Evolutionary conservation across 1,140 invertebrate genomes (phyloP), one percentile per base, ranked within the genome.

Genomic region (Zaprionus kolodkinae): DNA sequence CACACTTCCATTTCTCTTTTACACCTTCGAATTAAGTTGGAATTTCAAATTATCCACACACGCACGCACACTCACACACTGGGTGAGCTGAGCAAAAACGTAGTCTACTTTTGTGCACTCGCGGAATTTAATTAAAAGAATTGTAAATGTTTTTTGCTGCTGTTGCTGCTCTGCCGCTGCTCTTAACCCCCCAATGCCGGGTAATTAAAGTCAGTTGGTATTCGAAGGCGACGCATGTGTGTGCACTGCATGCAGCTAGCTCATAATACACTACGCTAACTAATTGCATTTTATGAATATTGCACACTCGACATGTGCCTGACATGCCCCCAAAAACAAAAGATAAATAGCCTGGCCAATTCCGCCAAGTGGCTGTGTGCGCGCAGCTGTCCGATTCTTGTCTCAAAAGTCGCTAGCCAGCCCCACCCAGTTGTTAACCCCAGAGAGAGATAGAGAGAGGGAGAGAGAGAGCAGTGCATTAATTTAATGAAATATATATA

Each of bases 71-170:
- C 38, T 45, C 71, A 68, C 38, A 73, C 38, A 45, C 50, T 52
- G 57, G 55, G 68, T 30, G 54, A 64, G 21, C 21, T 69, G 72
- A 59, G 68, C 68, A 45, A 59, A 69, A 78, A 73, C 73, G 84
- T 69, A 70, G 73, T 74, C 38, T 59, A 63, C 62, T 80, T 76
- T 76, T 77, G 65, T 74, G 73, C 56, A 45, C 71, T 77, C 70
- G 69, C 85, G 78, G 85, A 89, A 89, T 89, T 90, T 89, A 89
- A 89, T 90, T 89, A 89, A 85, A 90, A 85, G 86, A 85, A 89
- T 81, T 85, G 87, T 78, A 85, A 85, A 77, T 77, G 86, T 81
- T 76, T 76, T 65, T 45, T 52, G 38, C 7, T 54, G 59, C 70
- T 52, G 38, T 5, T 54, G 59, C 70, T 7, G 30, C 64, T 25